A percentile compares a stretch with the other conserved stretches of the same genome.
These are phyloP conservation scores for Hesperophylax magnus DNA, from an alignment of 1,140 invertebrate genomes.

Conservation along the genomic window DNA sequence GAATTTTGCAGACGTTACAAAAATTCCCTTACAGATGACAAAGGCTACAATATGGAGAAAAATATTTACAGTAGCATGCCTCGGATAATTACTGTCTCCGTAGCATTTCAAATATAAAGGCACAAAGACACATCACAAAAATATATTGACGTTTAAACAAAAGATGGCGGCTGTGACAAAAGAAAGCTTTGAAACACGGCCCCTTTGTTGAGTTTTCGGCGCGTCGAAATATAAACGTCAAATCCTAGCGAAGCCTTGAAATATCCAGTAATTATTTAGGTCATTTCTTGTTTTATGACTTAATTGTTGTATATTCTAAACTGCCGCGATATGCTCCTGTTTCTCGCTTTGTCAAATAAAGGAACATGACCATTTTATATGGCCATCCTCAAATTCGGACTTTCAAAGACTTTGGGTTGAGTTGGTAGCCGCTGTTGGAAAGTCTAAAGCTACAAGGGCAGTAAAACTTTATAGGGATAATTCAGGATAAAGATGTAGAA, in stretches of 20 bases:
- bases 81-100: slow-evolving; percentile 3
- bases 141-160: slow-evolving; percentile 33
- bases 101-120: not conserved
- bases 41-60: too few relatives aligned
- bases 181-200: slow-evolving; percentile 9
- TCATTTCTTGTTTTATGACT: slow-evolving; percentile 19
- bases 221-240: slow-evolving; percentile 16
- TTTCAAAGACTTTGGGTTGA: not conserved
- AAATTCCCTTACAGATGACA: too few relatives aligned
- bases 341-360: slow-evolving; percentile 2
- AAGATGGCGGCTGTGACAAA: slow-evolving; percentile 18
- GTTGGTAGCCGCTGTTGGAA: slow-evolving; percentile 16
- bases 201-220: slow-evolving; percentile 14
- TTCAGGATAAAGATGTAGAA: not conserved
- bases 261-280: not conserved
- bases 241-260: slow-evolving; percentile 7
- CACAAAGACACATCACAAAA: not conserved
- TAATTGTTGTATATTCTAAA: slow-evolving; percentile 1
- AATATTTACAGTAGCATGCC: slow-evolving; percentile 18
- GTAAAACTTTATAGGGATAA: slow-evolving; percentile 18
- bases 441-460: not conserved
- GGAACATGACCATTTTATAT: not conserved
- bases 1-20: too few relatives aligned
- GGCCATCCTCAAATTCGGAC: not conserved
- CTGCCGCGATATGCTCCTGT: slow-evolving; percentile 8